phyloP scores from a whole-genome alignment of 2,888 invertebrate genomes.

The Fabriciana adippe region DNA sequence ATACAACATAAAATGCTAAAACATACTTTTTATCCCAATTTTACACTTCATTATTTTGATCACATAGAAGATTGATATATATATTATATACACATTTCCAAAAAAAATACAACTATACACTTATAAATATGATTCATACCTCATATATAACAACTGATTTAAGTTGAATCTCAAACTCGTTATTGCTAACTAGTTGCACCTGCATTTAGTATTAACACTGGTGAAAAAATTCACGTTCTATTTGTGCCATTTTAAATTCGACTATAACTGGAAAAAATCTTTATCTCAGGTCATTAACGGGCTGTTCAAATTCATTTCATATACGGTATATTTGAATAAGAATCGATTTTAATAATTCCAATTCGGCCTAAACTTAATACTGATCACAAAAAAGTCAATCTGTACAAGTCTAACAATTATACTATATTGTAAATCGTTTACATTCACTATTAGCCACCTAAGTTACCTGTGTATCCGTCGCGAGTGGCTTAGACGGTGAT shows the following conservation, averaged over 20 bases:
- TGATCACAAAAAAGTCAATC: slow-evolving; percentile 37
- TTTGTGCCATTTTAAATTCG: slow-evolving; percentile 25
- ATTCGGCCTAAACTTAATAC: slow-evolving; percentile 37
- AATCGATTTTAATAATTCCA: slow-evolving; percentile 9
- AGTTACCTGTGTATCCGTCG: slow-evolving; percentile 4
- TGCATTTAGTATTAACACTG: slow-evolving; percentile 11
- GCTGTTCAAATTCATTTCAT: slow-evolving; percentile 4
- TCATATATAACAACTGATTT: slow-evolving; percentile 16
- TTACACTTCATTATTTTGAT: slow-evolving; percentile 13
- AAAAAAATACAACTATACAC: slow-evolving; percentile 14
- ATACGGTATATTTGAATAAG: too few relatives aligned
- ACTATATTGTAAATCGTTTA: slow-evolving; percentile 26
- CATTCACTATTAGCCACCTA: slow-evolving; percentile 31
- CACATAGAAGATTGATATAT: slow-evolving; percentile 11
- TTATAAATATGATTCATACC: slow-evolving; percentile 18
- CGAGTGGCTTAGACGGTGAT: slow-evolving; percentile 37
- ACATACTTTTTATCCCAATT: slow-evolving; percentile 4
- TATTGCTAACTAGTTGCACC: slow-evolving; percentile 25
- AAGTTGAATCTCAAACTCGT: slow-evolving; percentile 23
- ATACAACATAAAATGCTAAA: slow-evolving; percentile 2
- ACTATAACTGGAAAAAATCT: slow-evolving; percentile 7
- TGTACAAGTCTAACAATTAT: slow-evolving; percentile 32
- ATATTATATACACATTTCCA: slow-evolving; percentile 15
- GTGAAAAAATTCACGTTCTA: slow-evolving; percentile 10
- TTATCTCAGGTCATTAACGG: background rate